phyloP scores from a whole-genome alignment of 2,888 invertebrate species.

The Synanthedon tipuliformis region DNA sequence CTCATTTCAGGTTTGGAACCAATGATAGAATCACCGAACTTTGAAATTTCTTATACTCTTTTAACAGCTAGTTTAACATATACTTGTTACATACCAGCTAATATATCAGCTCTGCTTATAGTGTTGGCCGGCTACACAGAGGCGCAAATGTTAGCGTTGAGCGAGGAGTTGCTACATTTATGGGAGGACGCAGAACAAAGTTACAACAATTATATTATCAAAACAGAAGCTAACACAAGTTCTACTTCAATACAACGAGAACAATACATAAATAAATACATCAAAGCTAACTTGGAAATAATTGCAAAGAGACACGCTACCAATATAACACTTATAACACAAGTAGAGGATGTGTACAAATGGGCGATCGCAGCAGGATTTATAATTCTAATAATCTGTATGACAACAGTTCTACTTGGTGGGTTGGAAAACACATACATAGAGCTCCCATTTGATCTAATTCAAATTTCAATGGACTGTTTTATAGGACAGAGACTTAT shows the following conservation, averaged over 20 bases:
- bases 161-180: constrained; percentile 6
- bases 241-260: neutral
- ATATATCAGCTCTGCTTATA: constrained; percentile 13
- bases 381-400: constrained; percentile 15
- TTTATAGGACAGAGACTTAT: constrained; percentile 35
- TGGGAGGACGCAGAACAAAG: constrained; percentile 2
- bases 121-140: constrained; percentile 12
- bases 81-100: constrained; percentile 22
- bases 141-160: constrained; percentile 10
- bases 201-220: neutral
- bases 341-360: constrained; percentile 21
- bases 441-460: constrained; percentile 20
- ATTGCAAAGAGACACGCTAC: constrained; percentile 18
- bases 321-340: constrained; percentile 15
- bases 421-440: constrained; percentile 31
- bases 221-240: neutral
- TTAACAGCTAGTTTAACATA: constrained; percentile 13
- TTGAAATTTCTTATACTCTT: constrained; percentile 8
- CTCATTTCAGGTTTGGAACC: constrained; percentile 6
- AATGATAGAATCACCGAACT: constrained; percentile 7
- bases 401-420: constrained; percentile 25
- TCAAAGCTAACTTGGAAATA: constrained; percentile 13
- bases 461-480: constrained; percentile 33
- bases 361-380: constrained; percentile 27
- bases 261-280: constrained; percentile 10